A percentile compares a stretch with the other conserved stretches of the same genome.
phyloP scores from a whole-genome alignment of 2,888 invertebrate genomes.

The Apotomis betuletana region DNA sequence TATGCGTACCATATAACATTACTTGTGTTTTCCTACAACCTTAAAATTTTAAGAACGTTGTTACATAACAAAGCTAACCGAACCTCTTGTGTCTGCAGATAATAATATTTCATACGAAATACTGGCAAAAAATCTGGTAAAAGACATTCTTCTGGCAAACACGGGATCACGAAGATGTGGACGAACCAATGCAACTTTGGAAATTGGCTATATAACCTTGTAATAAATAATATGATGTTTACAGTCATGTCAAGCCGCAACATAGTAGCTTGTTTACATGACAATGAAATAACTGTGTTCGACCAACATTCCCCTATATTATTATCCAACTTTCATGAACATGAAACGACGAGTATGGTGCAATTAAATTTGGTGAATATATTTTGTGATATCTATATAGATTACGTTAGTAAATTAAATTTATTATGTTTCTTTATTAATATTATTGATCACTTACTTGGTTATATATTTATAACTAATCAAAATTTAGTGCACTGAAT shows the following conservation, averaged over 20 bases:
- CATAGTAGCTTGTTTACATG: constrained; percentile 1
- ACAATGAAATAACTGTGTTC: constrained; percentile 19
- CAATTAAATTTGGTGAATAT: constrained; percentile 27
- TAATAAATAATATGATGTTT: constrained; percentile 14
- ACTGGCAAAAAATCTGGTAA: no score
- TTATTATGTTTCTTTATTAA: constrained; percentile 14
- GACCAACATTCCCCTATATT: constrained; percentile 31
- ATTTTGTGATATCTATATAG: constrained; percentile 32
- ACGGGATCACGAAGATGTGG: neutral
- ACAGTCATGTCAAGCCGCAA: neutral
- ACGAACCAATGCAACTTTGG: neutral
- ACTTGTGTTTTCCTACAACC: no score
- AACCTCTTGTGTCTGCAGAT: no score
- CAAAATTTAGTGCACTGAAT: constrained; percentile 9
- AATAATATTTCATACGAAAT: no score
- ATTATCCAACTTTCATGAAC: constrained; percentile 4
- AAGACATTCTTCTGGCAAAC: no score
- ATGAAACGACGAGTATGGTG: constrained; percentile 21
- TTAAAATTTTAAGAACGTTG: no score
- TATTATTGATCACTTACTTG: constrained; percentile 5
- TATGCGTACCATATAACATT: no score
- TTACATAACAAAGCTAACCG: no score
- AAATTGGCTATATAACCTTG: constrained; percentile 5
- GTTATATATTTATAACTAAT: neutral
- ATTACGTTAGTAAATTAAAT: constrained; percentile 25